Evolutionary conservation across 2,888 invertebrate genomes (phyloP).

Genomic region (Coleophora flavipennella): DNA sequence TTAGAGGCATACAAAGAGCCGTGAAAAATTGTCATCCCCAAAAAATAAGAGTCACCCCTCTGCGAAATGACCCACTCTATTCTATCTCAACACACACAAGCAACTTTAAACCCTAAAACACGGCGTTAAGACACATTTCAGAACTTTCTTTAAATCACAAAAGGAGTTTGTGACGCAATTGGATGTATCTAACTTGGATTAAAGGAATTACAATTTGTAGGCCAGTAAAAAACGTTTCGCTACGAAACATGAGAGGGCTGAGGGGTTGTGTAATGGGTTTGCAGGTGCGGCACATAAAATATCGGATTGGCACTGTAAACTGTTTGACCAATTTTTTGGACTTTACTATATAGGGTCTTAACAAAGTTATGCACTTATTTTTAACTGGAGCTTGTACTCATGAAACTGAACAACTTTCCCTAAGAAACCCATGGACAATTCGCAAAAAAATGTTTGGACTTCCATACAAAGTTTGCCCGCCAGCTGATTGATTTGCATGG

Average conservation of each 20-base stretch:
- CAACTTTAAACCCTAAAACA: constrained; percentile 20
- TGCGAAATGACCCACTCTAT: constrained; percentile 24
- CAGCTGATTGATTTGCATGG: too few species aligned
- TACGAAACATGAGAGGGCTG: constrained; percentile 29
- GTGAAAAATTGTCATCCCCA: constrained; percentile 60
- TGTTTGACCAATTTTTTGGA: too few species aligned
- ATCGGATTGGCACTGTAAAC: neutral
- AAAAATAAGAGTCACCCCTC: constrained; percentile 47
- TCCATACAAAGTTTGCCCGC: too few species aligned
- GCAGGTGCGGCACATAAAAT: constrained; percentile 5
- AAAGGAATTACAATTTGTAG: constrained; percentile 68
- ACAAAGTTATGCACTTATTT: too few species aligned
- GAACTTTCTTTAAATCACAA: neutral
- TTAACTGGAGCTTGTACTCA: too few species aligned
- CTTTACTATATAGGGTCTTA: too few species aligned
- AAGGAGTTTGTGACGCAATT: constrained; percentile 58
- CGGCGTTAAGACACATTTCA: constrained; percentile 12
- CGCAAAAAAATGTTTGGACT: too few species aligned
- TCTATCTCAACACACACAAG: constrained; percentile 11
- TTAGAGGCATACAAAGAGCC: constrained; percentile 56
- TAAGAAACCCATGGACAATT: too few species aligned
- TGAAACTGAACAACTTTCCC: too few species aligned
- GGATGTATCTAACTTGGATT: constrained; percentile 68
- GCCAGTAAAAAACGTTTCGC: constrained; percentile 54
- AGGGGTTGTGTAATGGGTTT: too few species aligned